Evolutionary conservation across 2,113 vertebrate genomes (phyloP), one percentile per base, ranked within the genome.

Genomic region (Gavialis gangeticus): DNA sequence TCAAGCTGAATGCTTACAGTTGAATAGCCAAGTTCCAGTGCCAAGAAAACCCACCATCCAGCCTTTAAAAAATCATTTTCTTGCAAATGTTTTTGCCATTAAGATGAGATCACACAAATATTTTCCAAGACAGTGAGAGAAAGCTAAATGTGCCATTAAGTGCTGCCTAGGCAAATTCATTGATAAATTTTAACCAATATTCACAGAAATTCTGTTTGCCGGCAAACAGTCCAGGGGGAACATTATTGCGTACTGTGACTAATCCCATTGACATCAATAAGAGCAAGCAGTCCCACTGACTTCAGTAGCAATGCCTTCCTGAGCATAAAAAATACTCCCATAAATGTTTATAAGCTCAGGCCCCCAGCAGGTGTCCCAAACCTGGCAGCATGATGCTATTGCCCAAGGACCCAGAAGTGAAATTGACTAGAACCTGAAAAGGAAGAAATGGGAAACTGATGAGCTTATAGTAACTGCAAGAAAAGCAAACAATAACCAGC

Each of bases 201-300:
- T 95, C 71, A 92, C 15, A 82, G 89, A 95, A 94, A 81, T 76
- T 64, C 1, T 2, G 5, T 89, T 92, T 87, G 63, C 19, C 28
- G 91, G 59, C 69, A 88, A 92, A 94, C 91, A 94, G 75, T 69
- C 85, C 14, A 88, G 75, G 25, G 28, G 92, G 78, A 91, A 92
- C 58, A 82, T 79, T 93, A 66, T 27, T 10, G 17, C 21, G 46
- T 46, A 46, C 46, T 46, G 46, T 82, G 63, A 83, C 78, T 93
- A 91, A 92, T 93, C 76, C 81, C 54, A 87, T 27, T 89, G 28
- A 63, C 73, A 85, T n/a, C 87, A 91, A 66, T 58, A 71, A 28
- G n/a, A 86, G 28, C 57, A 84, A 27, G 58, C 79, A 78, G 60
- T 90, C 92, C 25, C 66, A 30, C 18, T 88, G 71, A 79, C 58